phyloP scores from a whole-genome alignment of 2,113 vertebrate genomes.

The Antennarius striatus region DNA sequence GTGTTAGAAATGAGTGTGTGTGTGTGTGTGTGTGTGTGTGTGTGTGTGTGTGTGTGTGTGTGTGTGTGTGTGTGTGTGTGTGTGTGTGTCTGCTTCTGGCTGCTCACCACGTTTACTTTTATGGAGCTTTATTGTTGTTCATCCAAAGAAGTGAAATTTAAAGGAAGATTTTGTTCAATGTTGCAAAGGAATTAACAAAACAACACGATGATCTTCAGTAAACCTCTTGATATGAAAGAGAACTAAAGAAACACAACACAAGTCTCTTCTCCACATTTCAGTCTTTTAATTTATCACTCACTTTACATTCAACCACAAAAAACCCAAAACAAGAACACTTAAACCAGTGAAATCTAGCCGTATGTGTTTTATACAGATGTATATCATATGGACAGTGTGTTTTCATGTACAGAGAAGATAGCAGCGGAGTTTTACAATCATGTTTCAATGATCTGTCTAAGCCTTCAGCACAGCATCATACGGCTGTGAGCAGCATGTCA shows the following conservation, averaged over 20 bases:
- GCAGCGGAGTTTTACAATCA: conserved; percentile 63
- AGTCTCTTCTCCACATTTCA: background rate
- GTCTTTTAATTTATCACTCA: conserved; percentile 9
- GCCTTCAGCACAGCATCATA: background rate
- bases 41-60: no score
- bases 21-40: no score
- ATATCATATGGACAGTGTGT: background rate
- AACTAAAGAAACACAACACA: background rate
- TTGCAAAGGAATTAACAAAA: no score
- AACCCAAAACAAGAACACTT: background rate
- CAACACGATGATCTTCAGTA: no score
- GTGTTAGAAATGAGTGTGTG: no score
- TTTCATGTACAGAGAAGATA: conserved; percentile 7
- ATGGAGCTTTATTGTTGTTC: no score
- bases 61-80: no score
- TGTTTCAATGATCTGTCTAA: background rate
- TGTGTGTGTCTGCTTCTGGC: no score
- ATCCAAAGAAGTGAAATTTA: no score
- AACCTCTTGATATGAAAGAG: no score
- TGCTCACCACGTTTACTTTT: no score
- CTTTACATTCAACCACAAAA: background rate
- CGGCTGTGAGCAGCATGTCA: background rate
- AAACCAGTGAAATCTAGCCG: conserved; percentile 6
- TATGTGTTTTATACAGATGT: conserved; percentile 1
- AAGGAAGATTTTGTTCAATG: no score